A percentile compares a stretch with the other conserved stretches of the same genome.
phyloP scores from a whole-genome alignment of 2,113 vertebrate genomes.

The Cephalopterus ornatus region DNA sequence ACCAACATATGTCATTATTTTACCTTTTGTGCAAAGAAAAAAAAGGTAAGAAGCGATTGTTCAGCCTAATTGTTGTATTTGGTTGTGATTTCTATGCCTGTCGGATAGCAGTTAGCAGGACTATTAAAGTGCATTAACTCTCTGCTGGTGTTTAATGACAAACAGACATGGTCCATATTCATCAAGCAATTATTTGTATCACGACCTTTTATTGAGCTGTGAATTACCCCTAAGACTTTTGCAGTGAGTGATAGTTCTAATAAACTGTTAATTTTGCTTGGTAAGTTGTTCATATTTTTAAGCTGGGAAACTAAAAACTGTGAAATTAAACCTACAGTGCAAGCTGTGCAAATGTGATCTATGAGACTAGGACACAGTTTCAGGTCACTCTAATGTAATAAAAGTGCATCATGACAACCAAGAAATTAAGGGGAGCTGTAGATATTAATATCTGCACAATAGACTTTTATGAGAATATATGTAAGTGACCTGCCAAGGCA shows the following conservation, averaged over 20 bases:
- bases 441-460: slow-evolving; percentile 19
- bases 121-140: slow-evolving; percentile 66
- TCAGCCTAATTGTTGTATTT: slow-evolving; percentile 42
- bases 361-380: slow-evolving; percentile 46
- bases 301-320: slow-evolving; percentile 73
- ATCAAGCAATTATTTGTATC: slow-evolving; percentile 70
- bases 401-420: slow-evolving; percentile 6
- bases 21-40: slow-evolving; percentile 2
- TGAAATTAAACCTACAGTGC: slow-evolving; percentile 75
- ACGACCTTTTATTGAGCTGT: slow-evolving; percentile 64
- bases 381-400: slow-evolving; percentile 57
- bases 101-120: slow-evolving; percentile 52
- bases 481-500: not conserved
- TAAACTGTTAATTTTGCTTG: slow-evolving; percentile 62
- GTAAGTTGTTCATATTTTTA: slow-evolving; percentile 69
- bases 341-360: slow-evolving; percentile 59
- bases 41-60: not conserved
- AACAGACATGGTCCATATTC: slow-evolving; percentile 55
- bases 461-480: slow-evolving; percentile 25
- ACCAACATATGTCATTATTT: slow-evolving; percentile 15
- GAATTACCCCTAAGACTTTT: slow-evolving; percentile 67
- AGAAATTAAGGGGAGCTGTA: slow-evolving; percentile 30
- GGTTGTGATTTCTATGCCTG: not conserved
- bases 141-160: slow-evolving; percentile 74
- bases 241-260: slow-evolving; percentile 70